A percentile compares a stretch with the other conserved stretches of the same genome.
These are phyloP conservation scores for Spisula solida DNA, from an alignment of 2,888 invertebrate species.

Conservation along the genomic window DNA sequence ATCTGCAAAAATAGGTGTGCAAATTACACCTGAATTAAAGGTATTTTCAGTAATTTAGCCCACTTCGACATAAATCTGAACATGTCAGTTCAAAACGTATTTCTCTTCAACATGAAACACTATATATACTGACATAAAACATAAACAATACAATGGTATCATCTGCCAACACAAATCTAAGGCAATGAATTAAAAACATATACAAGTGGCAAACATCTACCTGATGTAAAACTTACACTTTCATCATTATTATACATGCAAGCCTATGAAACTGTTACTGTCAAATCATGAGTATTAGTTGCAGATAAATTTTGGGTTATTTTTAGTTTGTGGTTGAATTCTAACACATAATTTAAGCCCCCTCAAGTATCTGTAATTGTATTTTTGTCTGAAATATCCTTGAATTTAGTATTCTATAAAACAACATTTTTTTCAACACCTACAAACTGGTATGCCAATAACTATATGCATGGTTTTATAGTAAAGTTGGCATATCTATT, in stretches of 20 bases:
- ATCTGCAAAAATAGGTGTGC: neutral
- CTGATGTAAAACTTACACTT: neutral
- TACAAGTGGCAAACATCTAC: neutral
- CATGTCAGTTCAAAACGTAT: slow-evolving; percentile 11
- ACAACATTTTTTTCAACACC: no score
- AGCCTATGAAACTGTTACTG: neutral
- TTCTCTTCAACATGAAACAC: neutral
- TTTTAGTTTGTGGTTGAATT: no score
- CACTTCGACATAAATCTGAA: neutral
- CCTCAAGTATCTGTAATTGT: no score
- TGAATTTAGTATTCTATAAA: no score
- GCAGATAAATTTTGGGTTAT: no score
- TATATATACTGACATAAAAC: neutral
- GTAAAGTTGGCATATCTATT: neutral
- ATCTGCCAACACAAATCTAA: neutral
- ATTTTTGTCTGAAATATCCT: no score
- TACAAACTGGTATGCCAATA: no score
- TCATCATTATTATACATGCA: no score
- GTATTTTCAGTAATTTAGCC: neutral
- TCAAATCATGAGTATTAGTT: no score
- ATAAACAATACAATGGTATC: neutral
- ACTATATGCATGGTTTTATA: no score
- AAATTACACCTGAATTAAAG: slow-evolving; percentile 14
- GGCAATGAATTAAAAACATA: neutral
- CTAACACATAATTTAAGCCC: no score